phyloP scores from a whole-genome alignment of 1,140 invertebrate species.

The Danaus plexippus region DNA sequence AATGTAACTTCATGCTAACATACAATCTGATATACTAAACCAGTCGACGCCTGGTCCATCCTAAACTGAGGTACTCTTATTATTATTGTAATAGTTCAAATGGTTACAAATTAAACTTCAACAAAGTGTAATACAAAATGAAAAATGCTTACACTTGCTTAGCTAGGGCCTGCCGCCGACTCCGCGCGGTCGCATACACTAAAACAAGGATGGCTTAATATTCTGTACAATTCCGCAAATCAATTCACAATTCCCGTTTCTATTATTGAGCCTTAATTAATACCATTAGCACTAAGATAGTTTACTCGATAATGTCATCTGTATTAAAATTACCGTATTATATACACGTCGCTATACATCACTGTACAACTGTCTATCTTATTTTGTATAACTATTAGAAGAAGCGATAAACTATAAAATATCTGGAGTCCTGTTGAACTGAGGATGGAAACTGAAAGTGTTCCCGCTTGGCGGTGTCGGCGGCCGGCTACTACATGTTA shows the following conservation, averaged over 20 bases:
- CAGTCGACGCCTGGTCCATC: constrained; percentile 71
- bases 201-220: constrained; percentile 59
- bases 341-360: constrained; percentile 63
- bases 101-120: constrained; percentile 68
- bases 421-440: constrained; percentile 47
- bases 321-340: constrained; percentile 67
- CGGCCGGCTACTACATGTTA: constrained; percentile 63
- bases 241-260: constrained; percentile 48
- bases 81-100: constrained; percentile 69
- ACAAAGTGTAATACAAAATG: constrained; percentile 67
- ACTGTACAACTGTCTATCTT: constrained; percentile 67
- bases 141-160: constrained; percentile 69
- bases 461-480: constrained; percentile 44
- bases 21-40: constrained; percentile 61
- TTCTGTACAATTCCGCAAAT: constrained; percentile 59
- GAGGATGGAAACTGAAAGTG: constrained; percentile 61
- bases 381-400: constrained; percentile 51
- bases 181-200: constrained; percentile 42
- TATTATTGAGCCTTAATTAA: constrained; percentile 60
- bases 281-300: constrained; percentile 65
- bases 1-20: constrained; percentile 46
- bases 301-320: constrained; percentile 52
- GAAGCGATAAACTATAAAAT: constrained; percentile 50
- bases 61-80: constrained; percentile 67
- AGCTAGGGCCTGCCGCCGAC: constrained; percentile 57